Base-by-base conservation (phyloP, 2,888 invertebrate species). In the Cheilosia urbana region DNA sequence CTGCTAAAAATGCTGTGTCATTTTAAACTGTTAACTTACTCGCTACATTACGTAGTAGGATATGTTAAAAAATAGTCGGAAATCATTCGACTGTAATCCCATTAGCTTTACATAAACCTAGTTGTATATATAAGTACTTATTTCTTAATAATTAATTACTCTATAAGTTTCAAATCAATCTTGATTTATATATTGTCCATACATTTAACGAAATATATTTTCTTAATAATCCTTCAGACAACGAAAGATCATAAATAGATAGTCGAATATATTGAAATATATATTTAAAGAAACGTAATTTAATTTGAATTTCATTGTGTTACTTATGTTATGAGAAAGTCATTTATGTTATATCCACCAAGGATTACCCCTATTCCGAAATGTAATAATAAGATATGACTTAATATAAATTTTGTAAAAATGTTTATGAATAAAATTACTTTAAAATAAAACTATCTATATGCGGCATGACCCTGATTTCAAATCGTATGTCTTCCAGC, bases 401-500 rank as follows among this genome's bases (percentile, higher is more conserved):
- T 45, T 17, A 68, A 21, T 65, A 68, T 60, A 79, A 51, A 49
- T 78, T 82, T 73, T 84, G 73, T 84, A 84, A 68, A 79, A 79
- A 79, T 73, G 57, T 79, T 84, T 63, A 75, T 75, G 69, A 80
- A 84, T 80, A 80, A 80, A 80, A 69, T 62, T 65, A 75, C 69
- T 76, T 77, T 66, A 65, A 87, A 88, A 83, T 63, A 87, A 88
- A 83, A 88, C 88, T 88, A 87, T 89, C 88, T 88, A 88, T 88
- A 90, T 91, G 91, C 90, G 91, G 91, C 91, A 90, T 92, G 91
- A 91, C 90, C 91, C 91, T 92, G 91, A 91, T 92, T 92, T 92
- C 90, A 91, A 92, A 92, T 92, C 92, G 90, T 91, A 92, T 91
- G 92, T 92, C 92, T 92, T 92, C 92, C 92, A 92, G 92, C 91